Conservation (phyloP, 2,888 invertebrate species). For the Heteromurus nitidus region DNA sequence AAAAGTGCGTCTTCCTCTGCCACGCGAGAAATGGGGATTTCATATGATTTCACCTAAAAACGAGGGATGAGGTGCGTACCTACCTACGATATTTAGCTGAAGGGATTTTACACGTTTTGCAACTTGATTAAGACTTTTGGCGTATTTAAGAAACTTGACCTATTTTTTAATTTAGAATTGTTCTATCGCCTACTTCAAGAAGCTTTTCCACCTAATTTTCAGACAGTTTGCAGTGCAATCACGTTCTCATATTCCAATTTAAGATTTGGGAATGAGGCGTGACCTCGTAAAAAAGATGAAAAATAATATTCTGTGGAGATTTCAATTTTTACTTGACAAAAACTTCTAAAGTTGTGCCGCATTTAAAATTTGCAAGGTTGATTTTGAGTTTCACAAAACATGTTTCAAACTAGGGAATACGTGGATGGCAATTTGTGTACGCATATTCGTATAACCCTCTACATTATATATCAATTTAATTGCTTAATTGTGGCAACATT, state of each 20-base stretch:
- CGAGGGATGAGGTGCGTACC: too few species aligned
- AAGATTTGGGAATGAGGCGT: neutral
- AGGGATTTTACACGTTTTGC: neutral
- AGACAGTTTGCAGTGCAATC: neutral
- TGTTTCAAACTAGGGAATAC: too few species aligned
- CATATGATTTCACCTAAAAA: neutral
- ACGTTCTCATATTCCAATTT: neutral
- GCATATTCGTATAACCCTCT: too few species aligned
- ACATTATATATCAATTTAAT: too few species aligned
- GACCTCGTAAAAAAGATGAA: neutral
- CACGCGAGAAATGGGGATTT: neutral
- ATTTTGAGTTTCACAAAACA: too few species aligned
- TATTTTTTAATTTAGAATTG: neutral
- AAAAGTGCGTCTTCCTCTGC: neutral
- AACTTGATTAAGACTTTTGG: neutral
- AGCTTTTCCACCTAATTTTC: neutral
- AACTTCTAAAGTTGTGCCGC: too few species aligned
- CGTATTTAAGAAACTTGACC: neutral
- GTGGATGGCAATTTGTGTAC: too few species aligned
- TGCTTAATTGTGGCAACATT: too few species aligned
- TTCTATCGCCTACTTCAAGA: neutral
- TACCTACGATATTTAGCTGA: neutral
- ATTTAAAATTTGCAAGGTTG: too few species aligned
- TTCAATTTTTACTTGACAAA: too few species aligned
- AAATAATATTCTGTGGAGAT: too few species aligned